Percentiles rank a stretch among this genome's conserved stretches.
phyloP scores from a whole-genome alignment of 2,797 vertebrate species.

The Tenualosa thibaudeaui region DNA sequence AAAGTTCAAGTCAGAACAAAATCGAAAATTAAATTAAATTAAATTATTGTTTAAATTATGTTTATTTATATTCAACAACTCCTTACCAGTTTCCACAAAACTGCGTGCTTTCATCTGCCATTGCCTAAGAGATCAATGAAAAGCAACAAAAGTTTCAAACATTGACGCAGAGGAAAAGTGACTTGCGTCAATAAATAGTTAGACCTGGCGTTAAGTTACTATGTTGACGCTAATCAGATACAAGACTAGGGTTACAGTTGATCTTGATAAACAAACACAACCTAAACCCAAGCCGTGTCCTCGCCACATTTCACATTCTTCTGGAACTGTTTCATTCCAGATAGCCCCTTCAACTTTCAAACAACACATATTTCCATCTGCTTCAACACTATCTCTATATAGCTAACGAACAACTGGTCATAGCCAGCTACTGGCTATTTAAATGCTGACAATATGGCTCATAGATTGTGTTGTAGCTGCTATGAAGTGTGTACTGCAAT shows the following conservation, averaged over 20 bases:
- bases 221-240: background rate
- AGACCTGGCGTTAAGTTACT: background rate
- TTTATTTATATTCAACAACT: background rate
- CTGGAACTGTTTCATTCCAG: background rate
- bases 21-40: background rate
- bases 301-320: background rate
- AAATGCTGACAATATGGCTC: background rate
- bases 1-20: no score
- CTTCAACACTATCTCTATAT: background rate
- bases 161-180: background rate
- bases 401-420: background rate
- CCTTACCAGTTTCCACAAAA: constrained; percentile 79
- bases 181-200: background rate
- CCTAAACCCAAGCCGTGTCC: background rate
- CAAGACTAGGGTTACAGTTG: background rate
- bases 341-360: background rate
- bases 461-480: background rate
- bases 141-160: constrained; percentile 12
- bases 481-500: background rate
- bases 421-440: background rate
- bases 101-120: constrained; percentile 78
- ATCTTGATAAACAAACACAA: background rate
- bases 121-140: constrained; percentile 48
- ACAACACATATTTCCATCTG: background rate
- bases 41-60: no score